phyloP scores from a whole-genome alignment of 2,113 vertebrate genomes.

The Crotalus helleri region DNA sequence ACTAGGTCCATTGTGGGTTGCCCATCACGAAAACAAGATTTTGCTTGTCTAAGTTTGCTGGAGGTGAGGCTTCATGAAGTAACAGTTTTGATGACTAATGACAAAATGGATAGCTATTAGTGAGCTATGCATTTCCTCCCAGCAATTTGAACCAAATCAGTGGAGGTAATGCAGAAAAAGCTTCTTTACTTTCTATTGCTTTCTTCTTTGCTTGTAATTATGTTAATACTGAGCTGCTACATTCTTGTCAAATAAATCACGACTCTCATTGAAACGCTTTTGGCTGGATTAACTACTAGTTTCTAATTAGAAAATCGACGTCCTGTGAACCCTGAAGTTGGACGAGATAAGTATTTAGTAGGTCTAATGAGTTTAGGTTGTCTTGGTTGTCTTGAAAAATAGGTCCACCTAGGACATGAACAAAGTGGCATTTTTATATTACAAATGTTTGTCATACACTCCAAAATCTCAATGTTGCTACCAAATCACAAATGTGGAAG shows the following conservation, averaged over 20 bases:
- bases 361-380: conserved; percentile 50
- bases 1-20: conserved; percentile 19
- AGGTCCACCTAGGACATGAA: not conserved
- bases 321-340: conserved; percentile 45
- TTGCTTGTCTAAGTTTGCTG: conserved; percentile 44
- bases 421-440: not conserved
- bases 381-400: not conserved
- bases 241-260: conserved; percentile 64
- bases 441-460: not conserved
- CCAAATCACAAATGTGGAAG: not conserved
- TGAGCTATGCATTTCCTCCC: conserved; percentile 54
- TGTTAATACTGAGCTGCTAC: conserved; percentile 60
- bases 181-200: conserved; percentile 43
- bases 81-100: conserved; percentile 61
- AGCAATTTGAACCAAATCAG: conserved; percentile 53
- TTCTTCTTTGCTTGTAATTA: conserved; percentile 61
- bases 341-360: conserved; percentile 51
- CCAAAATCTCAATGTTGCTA: not conserved
- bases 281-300: conserved; percentile 66
- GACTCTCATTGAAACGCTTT: conserved; percentile 66
- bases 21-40: conserved; percentile 43
- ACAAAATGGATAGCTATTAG: conserved; percentile 61
- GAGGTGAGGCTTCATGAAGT: conserved; percentile 43
- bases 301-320: conserved; percentile 73
- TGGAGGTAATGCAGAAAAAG: conserved; percentile 50